A percentile compares a stretch with the other conserved stretches of the same genome.
Conservation (phyloP, 2,797 vertebrate species). For the Bovichtus diacanthus region DNA sequence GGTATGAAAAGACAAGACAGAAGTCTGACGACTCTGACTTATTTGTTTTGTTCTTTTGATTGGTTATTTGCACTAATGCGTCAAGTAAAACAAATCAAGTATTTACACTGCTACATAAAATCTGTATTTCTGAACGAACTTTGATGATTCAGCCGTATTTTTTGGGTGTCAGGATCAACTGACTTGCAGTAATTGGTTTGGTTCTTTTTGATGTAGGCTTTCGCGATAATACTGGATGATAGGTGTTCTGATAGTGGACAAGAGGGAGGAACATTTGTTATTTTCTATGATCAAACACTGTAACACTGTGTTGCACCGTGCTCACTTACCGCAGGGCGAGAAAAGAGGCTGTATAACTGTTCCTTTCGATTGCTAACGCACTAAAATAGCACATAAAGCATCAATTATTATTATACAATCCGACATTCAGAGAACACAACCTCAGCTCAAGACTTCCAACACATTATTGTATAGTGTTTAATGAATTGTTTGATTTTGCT, state of each 20-base stretch:
- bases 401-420: too few relatives aligned
- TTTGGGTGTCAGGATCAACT: neutral
- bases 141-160: too few relatives aligned
- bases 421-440: too few relatives aligned
- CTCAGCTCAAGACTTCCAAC: too few relatives aligned
- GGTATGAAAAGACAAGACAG: constrained; percentile 30
- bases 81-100: constrained; percentile 7
- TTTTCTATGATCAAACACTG: neutral
- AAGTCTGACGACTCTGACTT: constrained; percentile 58
- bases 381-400: too few relatives aligned
- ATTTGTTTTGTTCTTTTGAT: constrained; percentile 45
- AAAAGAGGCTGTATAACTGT: neutral
- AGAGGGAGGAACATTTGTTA: neutral
- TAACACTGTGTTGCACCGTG: too few relatives aligned
- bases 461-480: too few relatives aligned
- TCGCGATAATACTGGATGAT: neutral
- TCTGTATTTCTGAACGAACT: too few relatives aligned
- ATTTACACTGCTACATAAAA: too few relatives aligned
- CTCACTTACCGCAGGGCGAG: neutral
- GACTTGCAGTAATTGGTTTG: neutral
- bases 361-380: too few relatives aligned
- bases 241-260: neutral
- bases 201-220: neutral
- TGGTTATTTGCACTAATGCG: constrained; percentile 16
- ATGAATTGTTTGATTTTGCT: too few relatives aligned